Conservation (phyloP, 1,140 invertebrate species). For the Pseudomyrmex gracilis region DNA sequence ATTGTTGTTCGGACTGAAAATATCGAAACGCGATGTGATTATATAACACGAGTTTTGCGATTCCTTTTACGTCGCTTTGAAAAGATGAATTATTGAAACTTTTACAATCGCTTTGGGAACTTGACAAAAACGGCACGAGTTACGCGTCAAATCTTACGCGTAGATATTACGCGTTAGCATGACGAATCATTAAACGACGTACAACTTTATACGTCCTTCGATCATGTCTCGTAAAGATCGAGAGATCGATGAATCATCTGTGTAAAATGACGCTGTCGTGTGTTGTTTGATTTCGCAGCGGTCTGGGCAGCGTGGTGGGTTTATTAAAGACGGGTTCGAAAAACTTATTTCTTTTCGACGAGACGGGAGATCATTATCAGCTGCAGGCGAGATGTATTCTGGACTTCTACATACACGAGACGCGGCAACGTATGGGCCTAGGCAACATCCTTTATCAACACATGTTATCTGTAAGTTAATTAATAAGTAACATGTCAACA, state of each 20-base stretch:
- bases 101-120: no score
- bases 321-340: slow-evolving; percentile 94
- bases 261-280: slow-evolving; percentile 16
- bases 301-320: slow-evolving; percentile 90
- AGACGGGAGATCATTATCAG: slow-evolving; percentile 89
- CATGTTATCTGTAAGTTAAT: slow-evolving; percentile 89
- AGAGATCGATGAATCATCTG: slow-evolving; percentile 62
- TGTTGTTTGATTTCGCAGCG: slow-evolving; percentile 81
- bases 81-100: neutral
- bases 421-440: slow-evolving; percentile 91
- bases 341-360: slow-evolving; percentile 93
- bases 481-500: neutral
- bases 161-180: slow-evolving; percentile 25
- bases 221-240: neutral
- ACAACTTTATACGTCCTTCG: slow-evolving; percentile 2
- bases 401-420: slow-evolving; percentile 95
- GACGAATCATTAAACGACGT: slow-evolving; percentile 9
- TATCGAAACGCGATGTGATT: neutral
- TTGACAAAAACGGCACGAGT: slow-evolving; percentile 14
- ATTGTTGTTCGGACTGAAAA: neutral
- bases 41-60: no score
- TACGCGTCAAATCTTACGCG: slow-evolving; percentile 1
- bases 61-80: neutral
- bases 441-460: slow-evolving; percentile 92
- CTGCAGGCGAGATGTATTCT: slow-evolving; percentile 92